These are phyloP conservation scores for Danio tinwini DNA, from an alignment of 2,797 vertebrate species.

Conservation along the genomic window DNA sequence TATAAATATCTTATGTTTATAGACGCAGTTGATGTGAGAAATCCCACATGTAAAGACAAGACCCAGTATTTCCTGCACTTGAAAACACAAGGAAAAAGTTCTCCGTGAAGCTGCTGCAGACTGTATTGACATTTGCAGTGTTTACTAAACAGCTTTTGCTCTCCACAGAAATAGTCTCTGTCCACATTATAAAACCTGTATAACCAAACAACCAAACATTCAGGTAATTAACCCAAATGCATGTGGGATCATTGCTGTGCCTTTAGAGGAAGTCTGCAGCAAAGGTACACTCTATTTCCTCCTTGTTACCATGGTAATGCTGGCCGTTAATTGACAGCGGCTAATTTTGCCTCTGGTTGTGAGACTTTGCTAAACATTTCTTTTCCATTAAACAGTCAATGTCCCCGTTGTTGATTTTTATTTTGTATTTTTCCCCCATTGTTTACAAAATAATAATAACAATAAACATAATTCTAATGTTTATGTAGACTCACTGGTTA, in stretches of 20 bases:
- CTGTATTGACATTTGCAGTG: slow-evolving; percentile 4
- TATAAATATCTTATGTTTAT: not conserved
- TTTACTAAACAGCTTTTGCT: slow-evolving; percentile 5
- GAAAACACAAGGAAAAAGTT: not conserved
- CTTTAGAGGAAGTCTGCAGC: not conserved
- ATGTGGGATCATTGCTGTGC: not conserved
- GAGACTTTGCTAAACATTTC: not conserved
- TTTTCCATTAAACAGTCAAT: not conserved
- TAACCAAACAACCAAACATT: not conserved
- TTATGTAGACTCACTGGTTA: no score
- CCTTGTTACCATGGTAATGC: slow-evolving; percentile 8
- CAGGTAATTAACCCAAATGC: not conserved
- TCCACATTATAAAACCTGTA: not conserved
- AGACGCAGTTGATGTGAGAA: not conserved
- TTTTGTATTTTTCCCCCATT: no score
- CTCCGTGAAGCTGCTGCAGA: not conserved
- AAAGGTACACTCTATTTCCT: not conserved
- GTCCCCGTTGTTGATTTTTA: not conserved
- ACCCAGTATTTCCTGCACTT: not conserved
- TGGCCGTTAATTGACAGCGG: not conserved
- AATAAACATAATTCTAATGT: no score
- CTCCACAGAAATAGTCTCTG: not conserved
- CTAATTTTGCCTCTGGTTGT: slow-evolving; percentile 3
- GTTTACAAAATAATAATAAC: no score
- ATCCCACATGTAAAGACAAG: not conserved